These are phyloP conservation scores for Stegophylla sp. DNA, from an alignment of 2,888 invertebrate genomes.

Conservation along the genomic window DNA sequence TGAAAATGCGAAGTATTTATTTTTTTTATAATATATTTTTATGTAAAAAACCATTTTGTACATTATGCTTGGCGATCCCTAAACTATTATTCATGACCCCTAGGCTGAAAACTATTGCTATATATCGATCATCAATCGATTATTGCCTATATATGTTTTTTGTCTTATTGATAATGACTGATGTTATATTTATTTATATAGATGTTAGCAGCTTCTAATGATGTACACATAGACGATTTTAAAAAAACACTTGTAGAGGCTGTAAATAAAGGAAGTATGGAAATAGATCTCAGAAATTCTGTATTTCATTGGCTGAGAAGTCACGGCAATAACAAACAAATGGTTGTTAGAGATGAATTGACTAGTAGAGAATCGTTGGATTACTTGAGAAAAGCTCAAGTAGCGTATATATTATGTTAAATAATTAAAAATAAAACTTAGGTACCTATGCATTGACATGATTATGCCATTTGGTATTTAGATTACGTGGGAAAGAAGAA, in stretches of 20 bases:
- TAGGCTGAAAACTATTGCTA: no score
- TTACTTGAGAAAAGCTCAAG: slow-evolving; percentile 83
- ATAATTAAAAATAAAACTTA: not conserved
- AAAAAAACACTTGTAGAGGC: slow-evolving; percentile 78
- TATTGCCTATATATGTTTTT: no score
- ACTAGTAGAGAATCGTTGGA: slow-evolving; percentile 71
- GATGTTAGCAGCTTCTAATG: slow-evolving; percentile 80
- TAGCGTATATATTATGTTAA: slow-evolving; percentile 61
- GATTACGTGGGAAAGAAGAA: slow-evolving; percentile 90
- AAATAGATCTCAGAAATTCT: slow-evolving; percentile 82
- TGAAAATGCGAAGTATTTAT: no score
- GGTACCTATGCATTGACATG: no score
- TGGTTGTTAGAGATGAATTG: slow-evolving; percentile 64
- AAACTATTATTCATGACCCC: no score
- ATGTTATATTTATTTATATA: slow-evolving; percentile 64
- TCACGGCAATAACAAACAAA: slow-evolving; percentile 63
- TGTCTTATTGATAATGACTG: not conserved
- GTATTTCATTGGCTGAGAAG: slow-evolving; percentile 82
- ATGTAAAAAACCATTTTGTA: no score
- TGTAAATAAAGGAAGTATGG: slow-evolving; percentile 79
- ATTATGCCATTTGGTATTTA: slow-evolving; percentile 43
- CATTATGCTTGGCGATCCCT: no score
- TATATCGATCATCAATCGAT: no score
- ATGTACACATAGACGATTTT: slow-evolving; percentile 79
- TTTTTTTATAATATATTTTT: no score